Percentiles rank a stretch among this genome's conserved stretches.
These are phyloP conservation scores for Oeneis ivallda DNA, from an alignment of 2,888 invertebrate species.

Conservation along the genomic window DNA sequence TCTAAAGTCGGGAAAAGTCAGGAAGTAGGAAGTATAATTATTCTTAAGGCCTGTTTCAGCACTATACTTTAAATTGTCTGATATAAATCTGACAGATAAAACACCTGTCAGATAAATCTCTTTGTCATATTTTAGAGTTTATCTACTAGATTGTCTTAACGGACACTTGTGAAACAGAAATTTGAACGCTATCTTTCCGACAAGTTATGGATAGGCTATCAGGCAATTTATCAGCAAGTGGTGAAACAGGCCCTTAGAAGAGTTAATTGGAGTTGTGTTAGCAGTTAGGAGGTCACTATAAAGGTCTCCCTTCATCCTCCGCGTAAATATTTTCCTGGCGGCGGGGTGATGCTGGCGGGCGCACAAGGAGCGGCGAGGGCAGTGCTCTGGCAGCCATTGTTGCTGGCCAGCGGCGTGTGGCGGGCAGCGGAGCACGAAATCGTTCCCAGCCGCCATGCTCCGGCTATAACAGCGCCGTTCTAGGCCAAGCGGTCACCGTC, in stretches of 20 bases:
- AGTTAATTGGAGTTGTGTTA: neutral
- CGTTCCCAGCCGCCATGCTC: constrained; percentile 57
- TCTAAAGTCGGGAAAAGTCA: neutral
- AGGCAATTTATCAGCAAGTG: too few relatives aligned
- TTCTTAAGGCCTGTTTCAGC: too few relatives aligned
- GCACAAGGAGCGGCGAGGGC: constrained; percentile 51
- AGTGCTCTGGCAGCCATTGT: constrained; percentile 70
- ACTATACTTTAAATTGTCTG: too few relatives aligned
- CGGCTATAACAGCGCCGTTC: constrained; percentile 38
- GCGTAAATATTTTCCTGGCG: constrained; percentile 16
- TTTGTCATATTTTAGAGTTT: too few relatives aligned
- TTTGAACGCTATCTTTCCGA: too few relatives aligned
- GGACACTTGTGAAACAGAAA: too few relatives aligned
- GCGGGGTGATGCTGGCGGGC: constrained; percentile 48
- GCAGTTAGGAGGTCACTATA: neutral
- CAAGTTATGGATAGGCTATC: too few relatives aligned
- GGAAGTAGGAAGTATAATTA: neutral
- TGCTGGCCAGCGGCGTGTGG: constrained; percentile 71
- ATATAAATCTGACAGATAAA: too few relatives aligned
- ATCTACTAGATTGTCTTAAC: too few relatives aligned
- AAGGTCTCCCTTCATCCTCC: constrained; percentile 8
- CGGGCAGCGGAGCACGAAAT: constrained; percentile 75
- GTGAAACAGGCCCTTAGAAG: too few relatives aligned
- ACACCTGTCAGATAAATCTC: too few relatives aligned
- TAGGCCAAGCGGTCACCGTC: constrained; percentile 17